phyloP scores from a whole-genome alignment of 1,140 invertebrate species.

The Diploscapter pachys region DNA sequence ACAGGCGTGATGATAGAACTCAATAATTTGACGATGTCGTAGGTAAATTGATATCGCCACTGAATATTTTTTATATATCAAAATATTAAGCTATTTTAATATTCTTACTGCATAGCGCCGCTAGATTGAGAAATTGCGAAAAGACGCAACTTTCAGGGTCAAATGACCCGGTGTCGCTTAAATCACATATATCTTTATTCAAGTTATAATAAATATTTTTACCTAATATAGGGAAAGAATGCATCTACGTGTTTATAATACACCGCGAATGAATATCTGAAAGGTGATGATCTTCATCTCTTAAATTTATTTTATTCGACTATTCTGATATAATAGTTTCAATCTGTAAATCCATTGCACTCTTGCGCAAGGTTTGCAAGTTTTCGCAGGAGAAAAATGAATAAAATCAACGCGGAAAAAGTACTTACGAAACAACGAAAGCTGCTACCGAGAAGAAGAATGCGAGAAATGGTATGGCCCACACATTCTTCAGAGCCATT shows the following conservation, averaged over 20 bases:
- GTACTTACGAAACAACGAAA: conserved; percentile 44
- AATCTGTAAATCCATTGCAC: too few species aligned
- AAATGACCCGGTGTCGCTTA: conserved; percentile 60
- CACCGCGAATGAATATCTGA: conserved; percentile 55
- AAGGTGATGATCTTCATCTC: conserved; percentile 15
- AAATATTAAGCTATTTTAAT: conserved; percentile 3
- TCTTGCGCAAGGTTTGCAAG: too few species aligned
- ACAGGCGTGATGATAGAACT: conserved; percentile 49
- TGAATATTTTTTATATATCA: conserved; percentile 11
- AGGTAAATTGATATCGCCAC: conserved; percentile 46
- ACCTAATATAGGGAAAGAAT: conserved; percentile 59
- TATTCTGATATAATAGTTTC: too few species aligned
- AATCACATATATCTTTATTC: conserved; percentile 8
- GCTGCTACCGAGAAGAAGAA: conserved; percentile 45
- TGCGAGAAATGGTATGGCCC: conserved; percentile 45
- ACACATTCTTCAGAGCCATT: conserved; percentile 23
- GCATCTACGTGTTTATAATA: conserved; percentile 45
- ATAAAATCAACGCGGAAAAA: not conserved
- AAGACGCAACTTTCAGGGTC: conserved; percentile 62
- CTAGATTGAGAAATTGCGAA: conserved; percentile 61
- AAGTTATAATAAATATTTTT: not conserved
- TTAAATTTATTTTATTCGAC: not conserved
- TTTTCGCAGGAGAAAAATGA: too few species aligned
- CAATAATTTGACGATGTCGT: conserved; percentile 50
- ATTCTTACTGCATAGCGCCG: conserved; percentile 59